Conservation (phyloP, 2,797 vertebrate species). For the Enteromius mattozi region DNA sequence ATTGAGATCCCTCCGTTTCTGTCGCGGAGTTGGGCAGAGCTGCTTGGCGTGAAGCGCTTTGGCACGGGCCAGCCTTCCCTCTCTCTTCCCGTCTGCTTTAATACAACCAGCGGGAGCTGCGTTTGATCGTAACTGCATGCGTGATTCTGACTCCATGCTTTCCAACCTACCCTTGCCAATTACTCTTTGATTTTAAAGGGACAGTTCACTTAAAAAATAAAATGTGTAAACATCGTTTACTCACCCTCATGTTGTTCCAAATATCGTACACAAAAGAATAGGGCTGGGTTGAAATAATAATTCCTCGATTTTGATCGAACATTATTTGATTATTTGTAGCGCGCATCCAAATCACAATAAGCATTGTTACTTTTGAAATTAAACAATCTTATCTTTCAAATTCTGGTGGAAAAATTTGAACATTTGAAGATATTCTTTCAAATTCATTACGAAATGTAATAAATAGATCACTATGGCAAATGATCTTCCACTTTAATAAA, state of each 20-base stretch:
- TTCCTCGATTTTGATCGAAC: not conserved
- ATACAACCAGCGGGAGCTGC: constrained; percentile 77
- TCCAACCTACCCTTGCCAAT: constrained; percentile 67
- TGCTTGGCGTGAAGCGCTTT: constrained; percentile 70
- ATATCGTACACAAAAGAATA: not conserved
- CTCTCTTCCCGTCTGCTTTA: constrained; percentile 75
- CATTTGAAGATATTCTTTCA: no score
- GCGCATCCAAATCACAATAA: not conserved
- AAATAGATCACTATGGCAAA: not conserved
- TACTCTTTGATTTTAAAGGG: not conserved
- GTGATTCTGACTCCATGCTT: constrained; percentile 74
- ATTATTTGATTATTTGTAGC: not conserved
- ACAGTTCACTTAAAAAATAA: not conserved
- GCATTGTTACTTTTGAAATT: not conserved
- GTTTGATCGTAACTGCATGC: constrained; percentile 82
- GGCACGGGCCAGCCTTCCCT: constrained; percentile 74
- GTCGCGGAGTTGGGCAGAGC: constrained; percentile 45
- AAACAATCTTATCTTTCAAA: not conserved
- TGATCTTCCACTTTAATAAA: not conserved
- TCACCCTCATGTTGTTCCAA: not conserved
- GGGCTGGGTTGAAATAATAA: not conserved
- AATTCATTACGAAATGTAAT: not conserved
- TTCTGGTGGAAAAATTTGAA: not conserved
- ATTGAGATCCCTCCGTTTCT: constrained; percentile 35
- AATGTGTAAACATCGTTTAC: not conserved